Conservation (phyloP, 2,888 invertebrate species). For the Limnephilus auricula region DNA sequence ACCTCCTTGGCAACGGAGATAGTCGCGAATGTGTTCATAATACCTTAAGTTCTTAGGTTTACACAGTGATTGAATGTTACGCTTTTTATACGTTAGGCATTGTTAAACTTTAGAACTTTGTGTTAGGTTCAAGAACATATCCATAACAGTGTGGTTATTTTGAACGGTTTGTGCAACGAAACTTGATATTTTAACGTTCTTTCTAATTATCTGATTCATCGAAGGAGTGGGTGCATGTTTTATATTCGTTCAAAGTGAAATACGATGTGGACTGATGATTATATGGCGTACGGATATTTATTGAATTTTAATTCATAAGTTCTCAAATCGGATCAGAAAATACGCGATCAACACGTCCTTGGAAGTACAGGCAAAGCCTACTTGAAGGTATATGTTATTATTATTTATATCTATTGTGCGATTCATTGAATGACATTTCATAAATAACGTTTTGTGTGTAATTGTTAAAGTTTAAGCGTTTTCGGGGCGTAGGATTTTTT, state of each 20-base stretch:
- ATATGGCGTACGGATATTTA: background rate
- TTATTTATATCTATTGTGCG: background rate
- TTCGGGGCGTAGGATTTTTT: too few species aligned
- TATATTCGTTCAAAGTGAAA: background rate
- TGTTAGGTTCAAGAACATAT: background rate
- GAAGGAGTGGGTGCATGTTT: background rate
- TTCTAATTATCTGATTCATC: background rate
- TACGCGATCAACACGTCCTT: background rate
- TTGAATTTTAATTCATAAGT: background rate
- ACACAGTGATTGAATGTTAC: background rate
- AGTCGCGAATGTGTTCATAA: background rate
- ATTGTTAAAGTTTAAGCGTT: too few species aligned
- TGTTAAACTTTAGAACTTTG: background rate
- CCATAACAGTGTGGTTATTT: background rate
- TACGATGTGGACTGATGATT: background rate
- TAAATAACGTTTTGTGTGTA: too few species aligned
- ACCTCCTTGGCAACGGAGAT: conserved; percentile 11
- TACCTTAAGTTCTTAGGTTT: background rate
- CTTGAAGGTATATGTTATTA: background rate
- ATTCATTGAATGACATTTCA: background rate
- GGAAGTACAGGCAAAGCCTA: background rate
- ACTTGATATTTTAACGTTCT: background rate
- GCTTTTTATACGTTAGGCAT: background rate
- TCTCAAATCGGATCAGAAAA: background rate
- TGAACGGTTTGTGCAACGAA: background rate